Evolutionary conservation across 2,888 invertebrate genomes (phyloP).

Genomic region (Drosophila cognata): DNA sequence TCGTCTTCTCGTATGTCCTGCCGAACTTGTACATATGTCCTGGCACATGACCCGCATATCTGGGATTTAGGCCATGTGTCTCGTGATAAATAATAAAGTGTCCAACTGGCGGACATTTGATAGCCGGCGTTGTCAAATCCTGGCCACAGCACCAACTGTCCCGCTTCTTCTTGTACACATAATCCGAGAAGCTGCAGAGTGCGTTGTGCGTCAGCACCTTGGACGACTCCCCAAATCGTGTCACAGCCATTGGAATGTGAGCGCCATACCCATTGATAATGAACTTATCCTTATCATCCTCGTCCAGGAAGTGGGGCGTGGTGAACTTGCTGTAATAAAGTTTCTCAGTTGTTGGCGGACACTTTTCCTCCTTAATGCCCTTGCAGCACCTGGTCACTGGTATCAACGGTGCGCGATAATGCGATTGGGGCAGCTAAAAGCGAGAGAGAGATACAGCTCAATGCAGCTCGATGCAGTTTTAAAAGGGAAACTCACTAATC

Average conservation of each 20-base stretch:
- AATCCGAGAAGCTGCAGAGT: conserved; percentile 90
- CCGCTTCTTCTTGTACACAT: conserved; percentile 89
- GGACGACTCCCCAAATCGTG: conserved; percentile 82
- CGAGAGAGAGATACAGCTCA: conserved; percentile 83
- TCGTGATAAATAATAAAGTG: conserved; percentile 89
- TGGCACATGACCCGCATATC: conserved; percentile 92
- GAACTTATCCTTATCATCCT: conserved; percentile 82
- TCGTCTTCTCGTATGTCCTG: conserved; percentile 90
- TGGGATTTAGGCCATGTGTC: conserved; percentile 90
- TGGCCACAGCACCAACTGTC: conserved; percentile 88
- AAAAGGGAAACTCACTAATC: conserved; percentile 63
- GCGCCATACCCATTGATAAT: conserved; percentile 82
- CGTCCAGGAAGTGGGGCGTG: conserved; percentile 82
- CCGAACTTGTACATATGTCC: conserved; percentile 90
- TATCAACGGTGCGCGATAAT: conserved; percentile 89
- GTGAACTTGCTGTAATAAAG: conserved; percentile 81
- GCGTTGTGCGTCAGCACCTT: conserved; percentile 89
- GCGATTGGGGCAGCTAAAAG: conserved; percentile 89
- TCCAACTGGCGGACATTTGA: conserved; percentile 68
- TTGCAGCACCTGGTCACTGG: conserved; percentile 89
- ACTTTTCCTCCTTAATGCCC: conserved; percentile 87
- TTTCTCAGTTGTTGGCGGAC: conserved; percentile 86
- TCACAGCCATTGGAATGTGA: conserved; percentile 82
- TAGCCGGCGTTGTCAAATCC: conserved; percentile 73
- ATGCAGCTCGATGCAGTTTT: not conserved